Evolutionary conservation across 2,797 vertebrate species (phyloP), one percentile per base, ranked within the genome.

Genomic region (Sebastes nivosus): DNA sequence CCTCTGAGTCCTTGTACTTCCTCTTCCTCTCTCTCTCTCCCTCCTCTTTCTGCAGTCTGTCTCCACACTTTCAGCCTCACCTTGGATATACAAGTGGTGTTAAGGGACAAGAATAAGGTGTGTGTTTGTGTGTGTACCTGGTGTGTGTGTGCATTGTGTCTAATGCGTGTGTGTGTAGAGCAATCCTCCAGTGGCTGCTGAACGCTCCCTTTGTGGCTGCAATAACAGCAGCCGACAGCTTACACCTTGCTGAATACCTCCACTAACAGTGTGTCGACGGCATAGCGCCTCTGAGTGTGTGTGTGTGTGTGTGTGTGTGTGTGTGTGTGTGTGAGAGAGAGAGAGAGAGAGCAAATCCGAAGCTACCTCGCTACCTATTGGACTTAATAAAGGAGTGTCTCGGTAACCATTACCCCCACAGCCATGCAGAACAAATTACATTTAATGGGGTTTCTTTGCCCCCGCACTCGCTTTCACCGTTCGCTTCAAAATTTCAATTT

Each of bases 381-480:
- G 96, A 97, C 95, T 96, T 96, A 96, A 97, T 97, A 97, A 97
- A 97, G 95, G 90, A 90, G 88, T 85, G 89, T 91, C 96, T 96
- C 95, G 94, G 95, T 96, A 96, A 97, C 96, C 95, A 97, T 97
- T 96, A 96, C 90, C 96, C 97, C 96, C 97, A 96, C 97, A 97
- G 96, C 75, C 92, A 97, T 96, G 97, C 97, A 97, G 97, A 98
- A 96, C 97, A 98, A 98, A 99, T 99, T 97, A 97, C 96, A 97
- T 97, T 97, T 98, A 97, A 98, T 97, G 97, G 97, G 95, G 95
- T 97, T 96, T 95, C 95, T 96, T 95, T 92, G 90, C 95, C 96
- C 96, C 96, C 95, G 95, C 94, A 97, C 96, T 96, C 96, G 95
- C 96, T 98, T 96, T 95, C 94, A 96, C 95, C 95, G 94, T 97